Evolutionary conservation across 2,888 invertebrate genomes (phyloP), one percentile per base, ranked within the genome.

Genomic region (Cryptocephalus primarius): DNA sequence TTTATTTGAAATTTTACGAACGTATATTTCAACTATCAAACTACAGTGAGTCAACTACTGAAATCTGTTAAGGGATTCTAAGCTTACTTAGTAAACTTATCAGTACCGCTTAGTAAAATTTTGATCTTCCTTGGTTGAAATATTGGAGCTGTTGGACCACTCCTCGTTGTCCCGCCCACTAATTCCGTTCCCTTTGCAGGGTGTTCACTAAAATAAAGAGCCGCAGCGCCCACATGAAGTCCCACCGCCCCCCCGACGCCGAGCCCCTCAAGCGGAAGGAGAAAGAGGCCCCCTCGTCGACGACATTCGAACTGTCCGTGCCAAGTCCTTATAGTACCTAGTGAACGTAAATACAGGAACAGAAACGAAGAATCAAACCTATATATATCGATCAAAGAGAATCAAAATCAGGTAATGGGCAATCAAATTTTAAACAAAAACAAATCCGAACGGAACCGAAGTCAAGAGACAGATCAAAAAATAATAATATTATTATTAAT

Each of bases 141-240:
- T 22, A 22, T 22, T 22, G 3, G n/a, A n/a, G 22, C 22, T 22
- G 22, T 22, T 22, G 22, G 22, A 22, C 22, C 22, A 22, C 22
- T 6, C 3, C 22, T 22, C 22, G 22, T 22, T 22, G 22, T 6
- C 3, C 22, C 3, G 22, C 22, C 22, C 2, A 22, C 22, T 6
- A 22, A 2, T 2, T 22, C 22, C 22, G 22, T 34, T 43, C 46
- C 44, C 43, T 51, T 31, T 78, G 60, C 83, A 95, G 94, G 80
- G 85, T 93, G 72, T 95, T 95, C 80, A 85, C 84, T 77, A 95
- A 95, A 81, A 91, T 95, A 69, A 94, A 95, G 79, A 96, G 95
- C 78, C 85, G 96, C 74, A 96, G 94, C 76, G 96, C 96, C 57
- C 97, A 97, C 76, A 96, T 97, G 96, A 97, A 97, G 77, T 94